These are phyloP conservation scores for Scopus umbretta DNA, from an alignment of 2,113 vertebrate genomes.

Conservation along the genomic window DNA sequence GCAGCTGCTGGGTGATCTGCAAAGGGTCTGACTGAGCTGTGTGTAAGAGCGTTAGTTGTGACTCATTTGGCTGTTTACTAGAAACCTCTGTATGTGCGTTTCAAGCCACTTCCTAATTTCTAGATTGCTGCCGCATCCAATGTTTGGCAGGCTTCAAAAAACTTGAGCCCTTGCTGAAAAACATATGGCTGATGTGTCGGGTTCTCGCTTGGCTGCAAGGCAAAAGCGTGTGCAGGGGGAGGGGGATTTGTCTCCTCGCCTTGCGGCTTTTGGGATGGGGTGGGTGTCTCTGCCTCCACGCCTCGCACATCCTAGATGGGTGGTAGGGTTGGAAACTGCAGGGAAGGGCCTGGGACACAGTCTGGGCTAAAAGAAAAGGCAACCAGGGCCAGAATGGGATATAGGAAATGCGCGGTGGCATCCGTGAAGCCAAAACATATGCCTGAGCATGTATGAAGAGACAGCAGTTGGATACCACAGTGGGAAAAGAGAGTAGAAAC, in stretches of 20 bases:
- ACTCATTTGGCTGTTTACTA: neutral
- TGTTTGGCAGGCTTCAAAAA: neutral
- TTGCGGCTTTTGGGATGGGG: neutral
- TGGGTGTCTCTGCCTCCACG: neutral
- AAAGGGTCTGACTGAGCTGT: neutral
- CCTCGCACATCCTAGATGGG: accelerated
- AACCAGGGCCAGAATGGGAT: neutral
- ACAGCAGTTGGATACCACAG: neutral
- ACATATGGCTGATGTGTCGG: neutral
- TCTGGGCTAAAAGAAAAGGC: neutral
- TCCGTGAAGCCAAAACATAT: neutral
- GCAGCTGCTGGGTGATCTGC: accelerated
- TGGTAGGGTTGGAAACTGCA: neutral
- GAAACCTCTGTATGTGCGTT: neutral
- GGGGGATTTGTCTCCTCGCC: neutral
- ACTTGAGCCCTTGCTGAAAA: neutral
- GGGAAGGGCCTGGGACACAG: neutral
- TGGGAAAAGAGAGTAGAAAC: neutral
- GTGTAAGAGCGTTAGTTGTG: neutral
- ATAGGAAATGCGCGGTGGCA: neutral
- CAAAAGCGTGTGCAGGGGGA: neutral
- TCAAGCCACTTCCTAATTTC: neutral
- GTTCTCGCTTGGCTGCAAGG: neutral
- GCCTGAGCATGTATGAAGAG: neutral
- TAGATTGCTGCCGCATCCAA: neutral